Base-by-base conservation (phyloP, 2,888 invertebrate genomes). In the Adelphocoris suturalis region DNA sequence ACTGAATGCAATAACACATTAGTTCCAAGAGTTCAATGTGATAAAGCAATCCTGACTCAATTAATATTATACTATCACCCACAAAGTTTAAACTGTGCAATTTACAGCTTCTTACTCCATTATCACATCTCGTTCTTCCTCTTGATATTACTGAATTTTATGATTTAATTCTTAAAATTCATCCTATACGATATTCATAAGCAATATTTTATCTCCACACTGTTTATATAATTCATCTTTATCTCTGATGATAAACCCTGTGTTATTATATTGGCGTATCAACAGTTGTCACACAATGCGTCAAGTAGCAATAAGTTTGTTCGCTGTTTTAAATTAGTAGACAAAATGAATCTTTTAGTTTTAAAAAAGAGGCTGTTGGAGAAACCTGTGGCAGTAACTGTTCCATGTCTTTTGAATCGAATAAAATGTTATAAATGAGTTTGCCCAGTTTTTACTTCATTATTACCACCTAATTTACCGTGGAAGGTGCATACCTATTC, bases 311-410 rank as follows among this genome's bases (percentile, higher is more conserved):
- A 23, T n/a, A 68, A 7, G 9, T 61, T 19, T 61, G 5, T 23
- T 68, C 19, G 23, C n/a, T 61, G 19, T 68, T 23, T 68, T 68
- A 23, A 68, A 68, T 68, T n/a, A 4, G 16, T 61, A 23, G 23
- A 78, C 46, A 78, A 16, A 46, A 78, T 78, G 37, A n/a, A 9
- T 78, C 78, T 46, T 78, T 19, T 78, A 78, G 78, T 46, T 37
- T n/a, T 37, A 46, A 28, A 78, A 78, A 78, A 78, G 78, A 78
- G 78, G 78, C 37, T 78, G 78, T 46, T 78, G 37, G 78, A 37
- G 78, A 46, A 78, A 78, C 78, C 28, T 78, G 46, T 46, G 78
- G 78, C 46, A 46, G 78, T 4, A 78, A 37, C 16, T 16, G 78
- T 78, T 78, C 78, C 68, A 19, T 23, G 68, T 68, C 68, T 27